phyloP scores from a whole-genome alignment of 1,140 invertebrate genomes.

The Calliphora vicina region DNA sequence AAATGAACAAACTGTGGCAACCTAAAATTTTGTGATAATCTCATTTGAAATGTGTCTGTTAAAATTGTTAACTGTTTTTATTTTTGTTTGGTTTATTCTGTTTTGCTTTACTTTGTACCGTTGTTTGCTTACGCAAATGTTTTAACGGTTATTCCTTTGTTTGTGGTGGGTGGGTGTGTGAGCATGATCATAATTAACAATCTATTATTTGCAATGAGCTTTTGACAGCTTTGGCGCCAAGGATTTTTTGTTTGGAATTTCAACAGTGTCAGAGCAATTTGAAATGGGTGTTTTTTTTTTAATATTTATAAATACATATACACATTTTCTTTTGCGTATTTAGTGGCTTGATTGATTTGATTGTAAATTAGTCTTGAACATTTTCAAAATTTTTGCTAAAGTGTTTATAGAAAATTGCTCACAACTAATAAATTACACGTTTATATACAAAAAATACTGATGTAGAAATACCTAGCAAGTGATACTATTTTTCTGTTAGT shows the following conservation, averaged over 20 bases:
- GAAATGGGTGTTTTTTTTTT: no score
- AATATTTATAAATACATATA: no score
- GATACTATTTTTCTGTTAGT: no score
- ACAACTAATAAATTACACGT: no score
- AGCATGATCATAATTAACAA: neutral
- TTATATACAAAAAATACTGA: no score
- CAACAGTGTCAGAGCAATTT: no score
- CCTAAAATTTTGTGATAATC: neutral
- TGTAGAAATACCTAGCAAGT: no score
- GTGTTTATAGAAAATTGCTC: no score
- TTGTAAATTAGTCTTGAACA: no score
- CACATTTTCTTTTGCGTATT: no score
- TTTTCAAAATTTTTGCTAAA: no score
- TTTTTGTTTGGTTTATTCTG: neutral
- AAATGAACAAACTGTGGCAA: neutral
- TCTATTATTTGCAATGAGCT: neutral
- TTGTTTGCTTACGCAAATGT: neutral
- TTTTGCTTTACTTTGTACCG: neutral
- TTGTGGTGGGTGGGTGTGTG: neutral
- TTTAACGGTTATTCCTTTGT: neutral
- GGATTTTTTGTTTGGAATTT: neutral
- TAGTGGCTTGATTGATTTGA: no score
- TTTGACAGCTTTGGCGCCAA: neutral
- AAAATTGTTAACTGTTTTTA: neutral
- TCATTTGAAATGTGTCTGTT: neutral